A percentile compares a stretch with the other conserved stretches of the same genome.
phyloP scores from a whole-genome alignment of 1,140 invertebrate species.

The Episyrphus balteatus region DNA sequence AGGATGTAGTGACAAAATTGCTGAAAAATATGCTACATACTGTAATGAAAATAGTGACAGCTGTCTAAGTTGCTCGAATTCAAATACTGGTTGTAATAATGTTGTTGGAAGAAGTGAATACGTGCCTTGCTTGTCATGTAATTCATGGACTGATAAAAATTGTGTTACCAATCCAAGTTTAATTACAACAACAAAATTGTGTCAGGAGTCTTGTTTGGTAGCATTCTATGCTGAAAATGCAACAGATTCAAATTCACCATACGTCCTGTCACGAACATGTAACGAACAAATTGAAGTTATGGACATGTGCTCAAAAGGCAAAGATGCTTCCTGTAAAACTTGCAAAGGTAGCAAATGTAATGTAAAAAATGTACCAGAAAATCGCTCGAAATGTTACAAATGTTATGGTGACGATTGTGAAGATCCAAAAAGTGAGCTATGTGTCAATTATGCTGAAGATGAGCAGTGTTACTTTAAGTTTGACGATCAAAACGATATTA shows the following conservation, averaged over 20 bases:
- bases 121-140: slow-evolving; percentile 5
- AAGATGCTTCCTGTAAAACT: slow-evolving; percentile 3
- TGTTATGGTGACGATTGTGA: slow-evolving; percentile 7
- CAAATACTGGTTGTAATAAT: slow-evolving; percentile 5
- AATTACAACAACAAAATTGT: slow-evolving; percentile 2
- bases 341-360: slow-evolving; percentile 7
- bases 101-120: background rate
- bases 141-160: background rate
- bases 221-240: slow-evolving; percentile 6
- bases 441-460: background rate
- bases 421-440: background rate
- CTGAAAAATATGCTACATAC: background rate
- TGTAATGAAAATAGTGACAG: slow-evolving; percentile 4
- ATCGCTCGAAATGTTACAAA: slow-evolving; percentile 6
- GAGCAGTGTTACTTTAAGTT: slow-evolving; percentile 9
- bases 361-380: slow-evolving; percentile 2
- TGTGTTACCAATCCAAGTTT: background rate
- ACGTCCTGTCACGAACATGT: slow-evolving; percentile 3
- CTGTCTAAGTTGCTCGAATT: slow-evolving; percentile 9
- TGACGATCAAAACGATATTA: slow-evolving; percentile 2
- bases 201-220: slow-evolving; percentile 4
- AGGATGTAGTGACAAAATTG: slow-evolving; percentile 2
- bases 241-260: background rate
- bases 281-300: slow-evolving; percentile 5
- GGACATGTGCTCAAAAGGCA: slow-evolving; percentile 1